These are phyloP conservation scores for Ptychobarbus kaznakovi DNA, from an alignment of 2,797 vertebrate species.

Conservation along the genomic window DNA sequence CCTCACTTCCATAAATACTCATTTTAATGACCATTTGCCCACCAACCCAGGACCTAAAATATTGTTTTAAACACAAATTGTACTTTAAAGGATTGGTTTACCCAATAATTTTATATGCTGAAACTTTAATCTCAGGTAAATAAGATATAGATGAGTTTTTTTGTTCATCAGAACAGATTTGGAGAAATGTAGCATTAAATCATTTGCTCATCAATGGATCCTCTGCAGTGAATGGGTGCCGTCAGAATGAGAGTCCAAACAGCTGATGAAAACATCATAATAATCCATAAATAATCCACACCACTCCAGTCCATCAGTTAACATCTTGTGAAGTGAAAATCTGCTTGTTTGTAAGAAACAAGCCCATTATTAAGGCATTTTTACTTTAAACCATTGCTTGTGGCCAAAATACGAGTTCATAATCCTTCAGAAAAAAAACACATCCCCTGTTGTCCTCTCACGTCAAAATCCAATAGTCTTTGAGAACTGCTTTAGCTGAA, in stretches of 20 bases:
- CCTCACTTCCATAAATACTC: slow-evolving; percentile 19
- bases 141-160: neutral
- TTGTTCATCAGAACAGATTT: neutral
- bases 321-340: neutral
- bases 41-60: neutral
- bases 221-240: neutral
- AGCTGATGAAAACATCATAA: neutral
- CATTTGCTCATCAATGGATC: neutral
- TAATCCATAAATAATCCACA: neutral
- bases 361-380: neutral
- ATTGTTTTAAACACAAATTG: neutral
- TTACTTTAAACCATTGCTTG: neutral
- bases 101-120: neutral
- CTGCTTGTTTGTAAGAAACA: neutral
- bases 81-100: neutral
- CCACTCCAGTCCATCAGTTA: neutral
- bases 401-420: neutral
- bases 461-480: neutral
- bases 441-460: neutral
- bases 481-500: neutral
- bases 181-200: neutral
- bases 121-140: neutral
- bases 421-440: neutral
- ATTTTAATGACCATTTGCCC: slow-evolving; percentile 10
- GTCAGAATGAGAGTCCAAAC: neutral